Evolutionary conservation across 2,113 vertebrate species (phyloP), one percentile per base, ranked within the genome.

Genomic region (Zosterops pallidus): DNA sequence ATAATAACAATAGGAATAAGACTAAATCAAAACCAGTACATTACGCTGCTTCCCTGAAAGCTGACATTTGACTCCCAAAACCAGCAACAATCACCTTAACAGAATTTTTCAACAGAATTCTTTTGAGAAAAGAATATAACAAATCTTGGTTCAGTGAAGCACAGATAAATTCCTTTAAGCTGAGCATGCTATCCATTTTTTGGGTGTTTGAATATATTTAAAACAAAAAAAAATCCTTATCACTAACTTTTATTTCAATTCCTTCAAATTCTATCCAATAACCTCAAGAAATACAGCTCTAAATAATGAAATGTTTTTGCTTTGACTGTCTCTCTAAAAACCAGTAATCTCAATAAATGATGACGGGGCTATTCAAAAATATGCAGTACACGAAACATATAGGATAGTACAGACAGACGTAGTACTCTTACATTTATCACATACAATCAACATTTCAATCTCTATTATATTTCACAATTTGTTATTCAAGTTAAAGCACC

Each of bases 381-480:
- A 98, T 97, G 97, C 96, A 98, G 97, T 98, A 98, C 96, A 98
- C 96, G 97, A 98, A 98, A 98, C 98, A 98, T 92, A 97, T 84
- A 98, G 92, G 93, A 97, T 97, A 98, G 92, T 98, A 98, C 96
- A 97, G 97, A 98, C 97, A 97, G 97, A 98, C 98, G 97, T 95
- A 98, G 97, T 98, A 98, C 97, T 97, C 95, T 95, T 98, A 98
- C 98, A 98, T 97, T 97, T 98, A 98, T 98, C 98, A 98, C 98
- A 98, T 98, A 98, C 97, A 95, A 98, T 95, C 95, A 96, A 98
- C 96, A 97, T 97, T 98, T 98, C 98, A 98, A 98, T 97, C 98
- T 98, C 97, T 98, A 98, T 94, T 97, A 97, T 98, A 97, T 95
- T 96, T 98, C 97, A 98, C 97, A 92, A 98, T 98, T 98, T 97